These are phyloP conservation scores for Cephalopterus ornatus DNA, from an alignment of 2,113 vertebrate species.

Conservation along the genomic window DNA sequence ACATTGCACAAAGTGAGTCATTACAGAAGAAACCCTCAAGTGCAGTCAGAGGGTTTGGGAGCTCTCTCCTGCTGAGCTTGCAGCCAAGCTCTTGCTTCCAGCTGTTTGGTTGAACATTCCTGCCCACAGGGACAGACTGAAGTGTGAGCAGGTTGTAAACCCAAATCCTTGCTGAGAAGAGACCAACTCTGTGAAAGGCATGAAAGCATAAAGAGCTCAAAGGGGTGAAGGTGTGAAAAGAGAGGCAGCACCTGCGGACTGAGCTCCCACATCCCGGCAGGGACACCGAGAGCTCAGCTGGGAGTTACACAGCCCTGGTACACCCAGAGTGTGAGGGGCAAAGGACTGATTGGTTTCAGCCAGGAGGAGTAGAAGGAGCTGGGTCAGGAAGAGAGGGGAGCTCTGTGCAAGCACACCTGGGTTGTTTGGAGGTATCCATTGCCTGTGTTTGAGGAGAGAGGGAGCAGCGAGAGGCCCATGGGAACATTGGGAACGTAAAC, in stretches of 20 bases:
- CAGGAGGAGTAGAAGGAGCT: not conserved
- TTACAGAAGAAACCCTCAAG: not conserved
- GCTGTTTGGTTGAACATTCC: not conserved
- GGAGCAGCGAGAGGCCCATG: accelerated
- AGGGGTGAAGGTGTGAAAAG: not conserved
- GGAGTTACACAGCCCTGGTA: too few relatives aligned
- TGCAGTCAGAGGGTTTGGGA: not conserved
- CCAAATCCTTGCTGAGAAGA: not conserved
- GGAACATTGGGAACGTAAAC: not conserved
- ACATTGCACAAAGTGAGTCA: not conserved
- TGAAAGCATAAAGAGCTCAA: not conserved
- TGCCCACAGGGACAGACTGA: not conserved
- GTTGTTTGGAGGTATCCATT: not conserved
- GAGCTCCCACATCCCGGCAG: not conserved
- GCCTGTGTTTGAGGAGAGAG: not conserved
- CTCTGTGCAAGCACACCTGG: not conserved
- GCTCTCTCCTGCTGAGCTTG: not conserved
- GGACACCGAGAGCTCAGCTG: not conserved
- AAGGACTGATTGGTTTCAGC: not conserved
- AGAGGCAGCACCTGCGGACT: not conserved
- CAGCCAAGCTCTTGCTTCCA: not conserved
- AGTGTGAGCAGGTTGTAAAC: not conserved
- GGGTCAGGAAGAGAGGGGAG: not conserved
- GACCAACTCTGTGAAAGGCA: not conserved
- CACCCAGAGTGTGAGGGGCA: not conserved